These are phyloP conservation scores for Deroptyus accipitrinus DNA, from an alignment of 2,113 vertebrate species.

Conservation along the genomic window DNA sequence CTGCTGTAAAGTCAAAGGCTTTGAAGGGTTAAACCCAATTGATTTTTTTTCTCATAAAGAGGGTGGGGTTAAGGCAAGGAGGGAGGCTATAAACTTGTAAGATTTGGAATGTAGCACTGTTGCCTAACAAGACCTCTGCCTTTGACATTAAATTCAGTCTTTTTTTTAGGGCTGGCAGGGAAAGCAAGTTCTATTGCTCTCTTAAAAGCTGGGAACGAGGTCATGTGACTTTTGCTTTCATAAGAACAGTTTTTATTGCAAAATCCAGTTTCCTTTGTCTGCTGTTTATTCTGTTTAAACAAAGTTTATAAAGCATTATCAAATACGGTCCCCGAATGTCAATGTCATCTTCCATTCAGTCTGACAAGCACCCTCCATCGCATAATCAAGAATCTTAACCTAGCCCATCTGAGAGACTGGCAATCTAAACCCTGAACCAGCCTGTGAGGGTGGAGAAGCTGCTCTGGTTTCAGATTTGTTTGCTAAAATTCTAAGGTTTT, in stretches of 20 bases:
- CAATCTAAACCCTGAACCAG: not conserved
- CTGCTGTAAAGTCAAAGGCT: not conserved
- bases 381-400: not conserved
- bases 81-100: conserved; percentile 36
- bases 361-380: not conserved
- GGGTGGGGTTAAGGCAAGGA: not conserved
- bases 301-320: conserved; percentile 43
- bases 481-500: conserved; percentile 9
- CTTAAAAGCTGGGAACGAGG: conserved; percentile 14
- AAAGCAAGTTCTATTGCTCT: conserved; percentile 43
- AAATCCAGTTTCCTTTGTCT: conserved; percentile 56
- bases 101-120: conserved; percentile 32
- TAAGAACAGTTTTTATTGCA: conserved; percentile 68
- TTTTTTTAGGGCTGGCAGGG: conserved; percentile 45
- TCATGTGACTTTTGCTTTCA: conserved; percentile 47
- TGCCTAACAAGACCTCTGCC: conserved; percentile 30
- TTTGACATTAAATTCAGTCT: conserved; percentile 45
- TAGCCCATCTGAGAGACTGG: not conserved
- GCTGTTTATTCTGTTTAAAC: conserved; percentile 56
- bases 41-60: not conserved
- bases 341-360: conserved; percentile 10
- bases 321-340: conserved; percentile 39
- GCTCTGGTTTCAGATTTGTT: not conserved
- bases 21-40: conserved; percentile 10
- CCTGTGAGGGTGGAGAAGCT: not conserved